A percentile compares a stretch with the other conserved stretches of the same genome.
Conservation (phyloP, 2,797 vertebrate genomes). For the Gallirallus australis region DNA sequence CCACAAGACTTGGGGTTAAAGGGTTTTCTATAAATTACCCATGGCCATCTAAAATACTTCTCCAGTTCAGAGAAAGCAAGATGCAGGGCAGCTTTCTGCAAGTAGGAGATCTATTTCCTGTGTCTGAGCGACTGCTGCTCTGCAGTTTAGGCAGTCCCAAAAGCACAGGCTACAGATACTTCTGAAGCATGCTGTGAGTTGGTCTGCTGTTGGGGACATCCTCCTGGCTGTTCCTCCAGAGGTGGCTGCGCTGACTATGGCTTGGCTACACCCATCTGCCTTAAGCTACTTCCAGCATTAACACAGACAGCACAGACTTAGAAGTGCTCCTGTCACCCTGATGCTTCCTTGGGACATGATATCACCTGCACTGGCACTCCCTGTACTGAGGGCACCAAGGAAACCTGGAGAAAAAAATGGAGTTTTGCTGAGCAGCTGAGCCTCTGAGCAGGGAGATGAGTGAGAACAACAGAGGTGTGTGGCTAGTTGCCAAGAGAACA, state of each 20-base stretch:
- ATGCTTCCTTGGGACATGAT: not conserved
- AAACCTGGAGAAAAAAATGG: not conserved
- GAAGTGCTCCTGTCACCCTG: not conserved
- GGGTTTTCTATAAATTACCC: not conserved
- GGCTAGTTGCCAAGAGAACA: not conserved
- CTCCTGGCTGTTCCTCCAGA: not conserved
- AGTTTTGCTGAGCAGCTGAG: not conserved
- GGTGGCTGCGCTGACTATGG: not conserved
- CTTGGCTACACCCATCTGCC: not conserved
- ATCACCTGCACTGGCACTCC: not conserved
- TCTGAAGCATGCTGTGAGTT: not conserved
- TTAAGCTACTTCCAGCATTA: not conserved
- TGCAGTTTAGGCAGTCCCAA: not conserved
- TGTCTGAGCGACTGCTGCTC: not conserved
- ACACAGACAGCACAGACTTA: not conserved
- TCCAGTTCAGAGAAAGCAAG: not conserved
- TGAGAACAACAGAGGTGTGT: not conserved
- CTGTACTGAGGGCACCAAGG: not conserved
- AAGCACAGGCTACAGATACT: not conserved
- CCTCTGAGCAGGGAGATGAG: not conserved
- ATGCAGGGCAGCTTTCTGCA: not conserved
- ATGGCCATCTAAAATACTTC: not conserved
- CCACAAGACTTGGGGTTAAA: fast-evolving
- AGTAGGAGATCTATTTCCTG: not conserved
- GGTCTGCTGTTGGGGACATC: not conserved